Evolutionary conservation across 1,140 invertebrate genomes (phyloP), one percentile per base, ranked within the genome.

Genomic region (Asobara japonica): DNA sequence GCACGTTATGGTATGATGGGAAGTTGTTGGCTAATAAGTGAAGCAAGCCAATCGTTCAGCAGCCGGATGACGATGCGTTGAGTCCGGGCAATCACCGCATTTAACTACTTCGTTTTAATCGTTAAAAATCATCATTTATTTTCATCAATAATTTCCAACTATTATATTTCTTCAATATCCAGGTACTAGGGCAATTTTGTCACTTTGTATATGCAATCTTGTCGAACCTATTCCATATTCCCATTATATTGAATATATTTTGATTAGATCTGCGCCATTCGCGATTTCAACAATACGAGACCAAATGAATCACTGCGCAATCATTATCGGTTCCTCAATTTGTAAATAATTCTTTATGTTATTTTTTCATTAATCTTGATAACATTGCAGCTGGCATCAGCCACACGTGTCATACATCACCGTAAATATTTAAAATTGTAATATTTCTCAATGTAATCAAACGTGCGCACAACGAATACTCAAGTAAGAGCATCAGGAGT

Each of bases 11-110:
- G 20, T 56, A 27, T 27, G 20, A 56, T 20, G 18, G 38, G 38
- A 41, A 65, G 65, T 33, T 41, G 65, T 71, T 45, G 69, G 69
- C 69, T 71, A 71, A 71, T 71, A 48, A 61, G 20, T 71, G 38
- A 51, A 51, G 25, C 31, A 30, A 71, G 22, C 25, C 62, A 71
- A 65, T 71, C 38, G 45, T 65, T 68, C 22, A 4, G 22, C 27
- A 71, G 29, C 69, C 69, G 69, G 69, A 71, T 51, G 31, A 56
- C 27, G 41, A 31, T 30, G 48, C 41, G 69, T 61, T 60, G 13
- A 56, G 31, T 64, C 11, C 56, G 30, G 30, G 48, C 41, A 56
- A 33, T 60, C 33, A 62, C 10, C 65, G 13, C 25, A n/a, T 51
- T 13, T n/a, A 48, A 67, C 51, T 31, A 31, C 45, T 48, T n/a